Evolutionary conservation across 2,113 vertebrate species (phyloP).

Genomic region (Actenoides lindsayi): DNA sequence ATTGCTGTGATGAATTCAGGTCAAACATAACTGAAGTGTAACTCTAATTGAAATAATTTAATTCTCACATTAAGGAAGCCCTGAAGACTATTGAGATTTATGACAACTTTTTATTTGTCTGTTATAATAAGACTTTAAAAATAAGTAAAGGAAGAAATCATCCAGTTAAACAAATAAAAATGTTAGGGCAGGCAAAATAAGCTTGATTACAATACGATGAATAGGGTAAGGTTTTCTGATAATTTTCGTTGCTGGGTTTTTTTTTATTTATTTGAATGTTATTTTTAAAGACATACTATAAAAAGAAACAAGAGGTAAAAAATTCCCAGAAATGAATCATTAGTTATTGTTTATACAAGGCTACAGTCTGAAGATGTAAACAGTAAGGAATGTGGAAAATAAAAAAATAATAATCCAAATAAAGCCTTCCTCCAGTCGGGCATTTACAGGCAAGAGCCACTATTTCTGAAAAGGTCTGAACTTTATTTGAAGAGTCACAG

Average conservation of each 20-base stretch:
- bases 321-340: conserved; percentile 66
- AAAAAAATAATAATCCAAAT: conserved; percentile 57
- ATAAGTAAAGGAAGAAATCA: background rate
- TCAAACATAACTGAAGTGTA: conserved; percentile 36
- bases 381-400: conserved; percentile 39
- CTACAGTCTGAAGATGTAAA: conserved; percentile 44
- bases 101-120: background rate
- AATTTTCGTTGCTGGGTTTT: background rate
- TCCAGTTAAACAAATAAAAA: background rate
- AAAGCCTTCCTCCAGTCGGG: conserved; percentile 8
- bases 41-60: conserved; percentile 7
- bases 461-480: conserved; percentile 26
- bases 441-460: background rate
- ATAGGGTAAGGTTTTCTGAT: background rate
- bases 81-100: conserved; percentile 25
- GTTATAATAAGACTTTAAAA: background rate
- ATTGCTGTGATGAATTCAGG: background rate
- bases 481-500: background rate
- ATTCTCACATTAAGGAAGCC: conserved; percentile 17
- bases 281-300: conserved; percentile 30
- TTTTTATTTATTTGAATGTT: background rate
- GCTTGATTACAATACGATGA: background rate
- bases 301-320: conserved; percentile 41
- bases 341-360: conserved; percentile 33
- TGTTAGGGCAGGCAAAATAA: background rate